phyloP scores from a whole-genome alignment of 2,888 invertebrate species.

The Andricus quercusramuli region DNA sequence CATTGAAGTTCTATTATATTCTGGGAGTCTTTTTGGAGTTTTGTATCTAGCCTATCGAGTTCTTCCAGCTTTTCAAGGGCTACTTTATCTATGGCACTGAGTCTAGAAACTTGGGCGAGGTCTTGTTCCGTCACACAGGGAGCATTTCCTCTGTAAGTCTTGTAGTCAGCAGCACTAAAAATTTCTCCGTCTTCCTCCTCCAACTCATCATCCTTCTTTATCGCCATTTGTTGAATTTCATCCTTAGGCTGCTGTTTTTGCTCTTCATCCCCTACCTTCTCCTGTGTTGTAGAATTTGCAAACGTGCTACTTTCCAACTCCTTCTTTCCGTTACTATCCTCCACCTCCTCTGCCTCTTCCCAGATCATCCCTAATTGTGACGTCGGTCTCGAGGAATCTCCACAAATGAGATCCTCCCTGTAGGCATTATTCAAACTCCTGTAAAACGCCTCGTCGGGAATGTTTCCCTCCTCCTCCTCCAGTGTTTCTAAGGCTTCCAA shows the following conservation, averaged over 20 bases:
- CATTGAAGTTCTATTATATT: constrained; percentile 88
- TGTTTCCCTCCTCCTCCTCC: constrained; percentile 84
- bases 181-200: constrained; percentile 82
- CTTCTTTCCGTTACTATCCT: constrained; percentile 80
- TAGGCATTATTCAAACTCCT: constrained; percentile 93
- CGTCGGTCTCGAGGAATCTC: constrained; percentile 82
- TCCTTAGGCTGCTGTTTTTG: constrained; percentile 57
- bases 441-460: constrained; percentile 92
- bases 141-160: constrained; percentile 87
- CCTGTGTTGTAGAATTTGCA: constrained; percentile 61
- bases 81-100: constrained; percentile 88
- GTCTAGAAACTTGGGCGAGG: constrained; percentile 86
- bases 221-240: constrained; percentile 65
- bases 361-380: constrained; percentile 92
- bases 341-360: constrained; percentile 89
- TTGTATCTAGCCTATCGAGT: constrained; percentile 87
- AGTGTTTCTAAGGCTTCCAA: constrained; percentile 73
- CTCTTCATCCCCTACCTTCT: constrained; percentile 60
- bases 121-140: constrained; percentile 89
- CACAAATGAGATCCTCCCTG: constrained; percentile 87
- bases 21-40: constrained; percentile 89
- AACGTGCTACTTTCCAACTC: constrained; percentile 59
- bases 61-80: constrained; percentile 89
- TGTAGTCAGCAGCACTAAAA: constrained; percentile 88
- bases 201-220: constrained; percentile 79